A percentile compares a stretch with the other conserved stretches of the same genome.
These are phyloP conservation scores for Tetramorium simillimum DNA, from an alignment of 1,140 invertebrate genomes.

Conservation along the genomic window DNA sequence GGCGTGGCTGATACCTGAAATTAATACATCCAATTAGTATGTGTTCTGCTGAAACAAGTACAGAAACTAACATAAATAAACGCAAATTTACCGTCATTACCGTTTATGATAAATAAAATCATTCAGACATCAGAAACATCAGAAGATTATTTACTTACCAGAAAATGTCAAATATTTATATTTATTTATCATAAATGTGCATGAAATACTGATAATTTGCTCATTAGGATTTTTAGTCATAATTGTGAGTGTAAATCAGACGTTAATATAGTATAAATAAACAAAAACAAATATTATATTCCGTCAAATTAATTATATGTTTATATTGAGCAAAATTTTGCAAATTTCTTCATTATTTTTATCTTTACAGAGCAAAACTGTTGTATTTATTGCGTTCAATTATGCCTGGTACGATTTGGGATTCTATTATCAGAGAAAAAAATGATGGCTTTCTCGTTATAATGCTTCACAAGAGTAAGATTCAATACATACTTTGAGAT, in stretches of 20 bases:
- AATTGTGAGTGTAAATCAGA: neutral
- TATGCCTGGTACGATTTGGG: slow-evolving; percentile 49
- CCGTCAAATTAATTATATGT: neutral
- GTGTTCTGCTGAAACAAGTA: too few species aligned
- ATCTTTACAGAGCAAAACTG: slow-evolving; percentile 37
- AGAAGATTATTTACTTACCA: neutral
- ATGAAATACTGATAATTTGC: neutral
- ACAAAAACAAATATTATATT: neutral
- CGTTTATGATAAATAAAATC: neutral
- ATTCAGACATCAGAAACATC: slow-evolving; percentile 8
- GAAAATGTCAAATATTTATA: neutral
- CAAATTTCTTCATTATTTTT: neutral
- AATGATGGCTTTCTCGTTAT: slow-evolving; percentile 40
- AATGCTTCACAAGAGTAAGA: slow-evolving; percentile 60
- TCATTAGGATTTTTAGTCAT: slow-evolving; percentile 11
- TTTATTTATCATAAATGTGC: neutral
- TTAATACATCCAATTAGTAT: neutral
- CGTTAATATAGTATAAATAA: neutral
- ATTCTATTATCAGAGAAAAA: slow-evolving; percentile 1
- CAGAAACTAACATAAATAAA: neutral
- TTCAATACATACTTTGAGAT: neutral
- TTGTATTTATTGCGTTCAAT: slow-evolving; percentile 20
- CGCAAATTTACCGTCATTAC: neutral
- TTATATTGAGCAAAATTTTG: too few species aligned
- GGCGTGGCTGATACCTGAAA: neutral